phyloP scores from a whole-genome alignment of 92 coral and sea anemone species.

The Meandrina meandrites region DNA sequence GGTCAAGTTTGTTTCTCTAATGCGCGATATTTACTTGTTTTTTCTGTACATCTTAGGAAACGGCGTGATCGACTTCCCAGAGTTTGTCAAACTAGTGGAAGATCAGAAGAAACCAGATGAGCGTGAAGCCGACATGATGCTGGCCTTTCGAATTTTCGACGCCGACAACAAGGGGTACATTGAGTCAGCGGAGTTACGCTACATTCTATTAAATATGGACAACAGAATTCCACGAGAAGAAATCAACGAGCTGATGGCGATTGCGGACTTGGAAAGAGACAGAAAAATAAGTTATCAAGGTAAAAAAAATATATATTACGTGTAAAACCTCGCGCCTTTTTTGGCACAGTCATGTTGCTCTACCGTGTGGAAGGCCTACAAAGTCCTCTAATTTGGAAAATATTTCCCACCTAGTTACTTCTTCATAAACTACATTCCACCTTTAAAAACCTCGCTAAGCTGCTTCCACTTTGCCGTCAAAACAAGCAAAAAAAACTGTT shows the following conservation, averaged over 20 bases:
- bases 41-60: constrained; percentile 43
- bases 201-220: constrained; percentile 64
- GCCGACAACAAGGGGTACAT: constrained; percentile 73
- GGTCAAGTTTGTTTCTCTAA: too few species aligned
- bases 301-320: background rate
- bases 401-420: too few species aligned
- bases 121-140: constrained; percentile 55
- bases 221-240: constrained; percentile 66
- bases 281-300: constrained; percentile 62
- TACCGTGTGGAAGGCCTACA: too few species aligned
- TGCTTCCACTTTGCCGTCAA: too few species aligned
- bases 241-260: constrained; percentile 54
- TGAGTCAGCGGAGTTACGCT: constrained; percentile 70
- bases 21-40: background rate
- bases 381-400: too few species aligned
- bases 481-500: too few species aligned
- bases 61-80: constrained; percentile 66
- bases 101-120: constrained; percentile 70
- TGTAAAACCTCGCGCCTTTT: background rate
- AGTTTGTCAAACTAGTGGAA: constrained; percentile 61
- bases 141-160: constrained; percentile 79
- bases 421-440: background rate
- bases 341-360: too few species aligned
- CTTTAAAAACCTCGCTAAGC: too few species aligned
- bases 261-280: constrained; percentile 50